Percentiles rank a stretch among this genome's conserved stretches.
Evolutionary conservation across 2,888 invertebrate species (phyloP).

Genomic region (Desoria tigrina): DNA sequence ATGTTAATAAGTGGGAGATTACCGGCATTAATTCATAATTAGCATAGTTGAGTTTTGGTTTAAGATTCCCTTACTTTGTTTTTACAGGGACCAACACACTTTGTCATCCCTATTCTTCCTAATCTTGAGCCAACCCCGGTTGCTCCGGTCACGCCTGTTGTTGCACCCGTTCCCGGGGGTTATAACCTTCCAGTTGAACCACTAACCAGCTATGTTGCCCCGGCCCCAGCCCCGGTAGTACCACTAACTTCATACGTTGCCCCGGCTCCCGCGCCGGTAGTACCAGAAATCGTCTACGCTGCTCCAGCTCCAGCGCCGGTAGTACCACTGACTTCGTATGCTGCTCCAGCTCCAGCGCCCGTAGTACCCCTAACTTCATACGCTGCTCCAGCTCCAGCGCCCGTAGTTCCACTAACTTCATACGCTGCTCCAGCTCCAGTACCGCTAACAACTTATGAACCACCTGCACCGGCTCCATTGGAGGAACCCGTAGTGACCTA

Average conservation of each 20-base stretch:
- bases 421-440: constrained; percentile 22
- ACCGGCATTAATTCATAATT: too few relatives aligned
- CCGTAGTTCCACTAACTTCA: background rate
- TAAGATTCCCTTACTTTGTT: too few relatives aligned
- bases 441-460: background rate
- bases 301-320: constrained; percentile 11
- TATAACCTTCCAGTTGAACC: too few relatives aligned
- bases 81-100: too few relatives aligned
- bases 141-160: too few relatives aligned
- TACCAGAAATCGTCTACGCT: constrained; percentile 10
- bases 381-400: constrained; percentile 9
- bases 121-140: too few relatives aligned
- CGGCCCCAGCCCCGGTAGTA: background rate
- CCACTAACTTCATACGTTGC: constrained; percentile 9
- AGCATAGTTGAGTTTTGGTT: too few relatives aligned
- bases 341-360: constrained; percentile 15
- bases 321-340: background rate
- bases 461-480: background rate
- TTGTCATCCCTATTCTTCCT: too few relatives aligned
- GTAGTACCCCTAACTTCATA: constrained; percentile 14
- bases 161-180: too few relatives aligned
- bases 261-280: constrained; percentile 22
- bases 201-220: too few relatives aligned
- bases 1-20: too few relatives aligned
- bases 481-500: too few relatives aligned